A percentile compares a stretch with the other conserved stretches of the same genome.
Conservation (phyloP, 1,140 invertebrate species). For the Drosophila bocqueti region DNA sequence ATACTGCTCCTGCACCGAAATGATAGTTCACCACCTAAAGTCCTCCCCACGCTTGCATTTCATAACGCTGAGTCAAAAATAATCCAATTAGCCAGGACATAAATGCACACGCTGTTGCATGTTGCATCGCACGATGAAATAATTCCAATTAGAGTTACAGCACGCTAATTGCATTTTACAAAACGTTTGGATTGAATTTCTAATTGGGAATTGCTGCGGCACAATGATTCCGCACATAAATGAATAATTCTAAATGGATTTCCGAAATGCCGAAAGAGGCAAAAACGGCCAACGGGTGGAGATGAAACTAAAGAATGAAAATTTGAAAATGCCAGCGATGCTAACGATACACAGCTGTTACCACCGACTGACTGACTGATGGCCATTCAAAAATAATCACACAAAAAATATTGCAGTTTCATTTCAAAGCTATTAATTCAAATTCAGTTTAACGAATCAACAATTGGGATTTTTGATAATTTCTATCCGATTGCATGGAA, state of each 20-base stretch:
- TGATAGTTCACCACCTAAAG: slow-evolving; percentile 14
- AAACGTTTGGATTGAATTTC: slow-evolving; percentile 74
- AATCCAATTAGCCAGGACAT: slow-evolving; percentile 59
- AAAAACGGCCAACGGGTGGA: background rate
- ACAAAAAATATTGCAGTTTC: background rate
- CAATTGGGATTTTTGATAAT: slow-evolving; percentile 4
- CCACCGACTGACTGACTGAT: slow-evolving; percentile 5
- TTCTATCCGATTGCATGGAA: slow-evolving; percentile 3
- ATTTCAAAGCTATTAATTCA: slow-evolving; percentile 8
- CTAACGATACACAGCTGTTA: slow-evolving; percentile 24
- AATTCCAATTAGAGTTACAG: slow-evolving; percentile 68
- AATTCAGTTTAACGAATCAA: slow-evolving; percentile 4
- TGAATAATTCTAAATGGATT: slow-evolving; percentile 55
- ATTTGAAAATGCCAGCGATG: slow-evolving; percentile 15
- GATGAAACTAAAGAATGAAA: slow-evolving; percentile 17
- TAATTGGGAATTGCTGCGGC: slow-evolving; percentile 63
- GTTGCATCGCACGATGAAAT: slow-evolving; percentile 23
- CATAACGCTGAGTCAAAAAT: slow-evolving; percentile 40
- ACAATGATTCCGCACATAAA: slow-evolving; percentile 62
- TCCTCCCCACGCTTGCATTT: slow-evolving; percentile 7
- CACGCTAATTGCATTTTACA: slow-evolving; percentile 76
- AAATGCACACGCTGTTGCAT: slow-evolving; percentile 36
- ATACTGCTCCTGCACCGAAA: slow-evolving; percentile 4
- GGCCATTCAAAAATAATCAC: background rate
- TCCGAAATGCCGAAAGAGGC: slow-evolving; percentile 29